Evolutionary conservation across 1,140 invertebrate species (phyloP).

Genomic region (Notospermus geniculatus): DNA sequence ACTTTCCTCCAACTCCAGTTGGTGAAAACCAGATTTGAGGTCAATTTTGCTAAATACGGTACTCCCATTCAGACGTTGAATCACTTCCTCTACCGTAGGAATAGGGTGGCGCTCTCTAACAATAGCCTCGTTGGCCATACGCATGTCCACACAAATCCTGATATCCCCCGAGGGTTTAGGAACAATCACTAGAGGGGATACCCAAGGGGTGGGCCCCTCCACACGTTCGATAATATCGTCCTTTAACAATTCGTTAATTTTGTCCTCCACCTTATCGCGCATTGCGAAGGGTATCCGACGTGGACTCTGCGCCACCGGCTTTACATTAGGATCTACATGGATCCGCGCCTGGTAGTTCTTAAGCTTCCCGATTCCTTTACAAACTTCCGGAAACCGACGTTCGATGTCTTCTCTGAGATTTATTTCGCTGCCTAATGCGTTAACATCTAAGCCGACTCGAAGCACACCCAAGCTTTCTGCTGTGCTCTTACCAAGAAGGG

Average conservation of each 20-base stretch:
- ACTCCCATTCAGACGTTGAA: conserved; percentile 28
- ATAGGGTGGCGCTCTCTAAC: conserved; percentile 19
- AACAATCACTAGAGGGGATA: conserved; percentile 26
- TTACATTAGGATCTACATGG: conserved; percentile 20
- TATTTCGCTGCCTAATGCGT: not conserved
- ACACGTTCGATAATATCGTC: conserved; percentile 33
- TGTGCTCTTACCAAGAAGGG: conserved; percentile 3
- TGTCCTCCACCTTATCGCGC: conserved; percentile 22
- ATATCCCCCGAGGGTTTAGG: conserved; percentile 29
- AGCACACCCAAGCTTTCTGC: conserved; percentile 15
- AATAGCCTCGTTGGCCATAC: conserved; percentile 29
- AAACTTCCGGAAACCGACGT: conserved; percentile 16
- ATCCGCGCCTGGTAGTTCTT: conserved; percentile 22
- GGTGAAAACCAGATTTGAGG: conserved; percentile 27
- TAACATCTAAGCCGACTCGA: not conserved
- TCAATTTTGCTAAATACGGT: conserved; percentile 25
- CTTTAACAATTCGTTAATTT: conserved; percentile 26
- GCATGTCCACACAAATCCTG: conserved; percentile 36
- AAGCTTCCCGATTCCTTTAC: conserved; percentile 24
- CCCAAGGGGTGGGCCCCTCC: conserved; percentile 29
- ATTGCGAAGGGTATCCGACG: conserved; percentile 23
- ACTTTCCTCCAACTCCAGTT: conserved; percentile 19
- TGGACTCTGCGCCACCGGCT: conserved; percentile 15
- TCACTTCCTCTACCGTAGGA: conserved; percentile 35
- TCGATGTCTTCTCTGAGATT: not conserved